phyloP scores from a whole-genome alignment of 2,888 invertebrate species.

The Branchellion lobata region DNA sequence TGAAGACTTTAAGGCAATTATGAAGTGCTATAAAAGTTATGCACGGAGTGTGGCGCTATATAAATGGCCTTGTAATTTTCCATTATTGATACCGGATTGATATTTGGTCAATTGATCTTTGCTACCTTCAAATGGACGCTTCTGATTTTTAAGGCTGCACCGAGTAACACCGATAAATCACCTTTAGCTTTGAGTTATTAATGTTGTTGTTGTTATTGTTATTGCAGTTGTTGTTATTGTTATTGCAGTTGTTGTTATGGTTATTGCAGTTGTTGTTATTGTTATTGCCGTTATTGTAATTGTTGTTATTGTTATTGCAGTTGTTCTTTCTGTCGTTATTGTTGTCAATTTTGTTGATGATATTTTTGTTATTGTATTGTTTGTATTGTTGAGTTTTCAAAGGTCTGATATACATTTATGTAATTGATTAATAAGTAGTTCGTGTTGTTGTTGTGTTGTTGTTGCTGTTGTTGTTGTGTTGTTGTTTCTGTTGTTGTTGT shows the following conservation, averaged over 20 bases:
- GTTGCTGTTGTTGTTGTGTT: not conserved
- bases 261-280: not conserved
- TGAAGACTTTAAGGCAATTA: not conserved
- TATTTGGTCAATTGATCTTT: not conserved
- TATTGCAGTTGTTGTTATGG: not conserved
- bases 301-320: not conserved
- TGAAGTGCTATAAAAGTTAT: no score
- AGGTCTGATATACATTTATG: not conserved
- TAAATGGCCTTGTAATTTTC: no score
- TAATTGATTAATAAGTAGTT: not conserved
- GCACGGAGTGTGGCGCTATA: no score
- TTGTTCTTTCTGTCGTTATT: conserved; percentile 14
- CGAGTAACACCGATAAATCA: conserved; percentile 8
- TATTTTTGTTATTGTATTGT: not conserved
- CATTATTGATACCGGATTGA: not conserved
- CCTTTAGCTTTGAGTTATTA: not conserved
- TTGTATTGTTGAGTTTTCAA: not conserved
- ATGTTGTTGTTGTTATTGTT: not conserved
- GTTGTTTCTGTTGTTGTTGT: not conserved
- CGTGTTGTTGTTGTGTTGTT: conserved; percentile 1
- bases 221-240: conserved; percentile 8
- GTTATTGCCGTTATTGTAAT: not conserved
- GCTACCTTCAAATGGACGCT: not conserved
- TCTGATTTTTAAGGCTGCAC: not conserved
- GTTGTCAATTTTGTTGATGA: not conserved